A percentile compares a stretch with the other conserved stretches of the same genome.
phyloP scores from a whole-genome alignment of 2,113 vertebrate species.

The Aythya baeri region DNA sequence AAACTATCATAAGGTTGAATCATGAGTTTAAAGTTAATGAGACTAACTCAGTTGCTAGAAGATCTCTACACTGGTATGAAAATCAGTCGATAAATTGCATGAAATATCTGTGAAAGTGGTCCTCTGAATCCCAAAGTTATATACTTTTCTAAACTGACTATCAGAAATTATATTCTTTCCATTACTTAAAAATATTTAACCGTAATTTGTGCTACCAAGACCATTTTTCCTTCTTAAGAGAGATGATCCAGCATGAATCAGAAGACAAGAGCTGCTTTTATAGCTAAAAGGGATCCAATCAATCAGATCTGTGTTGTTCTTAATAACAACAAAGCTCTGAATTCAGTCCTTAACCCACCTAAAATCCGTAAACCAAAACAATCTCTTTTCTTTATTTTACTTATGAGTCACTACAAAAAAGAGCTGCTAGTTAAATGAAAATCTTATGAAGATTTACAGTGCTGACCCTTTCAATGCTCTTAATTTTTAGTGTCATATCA shows the following conservation, averaged over 20 bases:
- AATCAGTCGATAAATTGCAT: background rate
- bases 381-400: background rate
- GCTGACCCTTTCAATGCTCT: conserved; percentile 5
- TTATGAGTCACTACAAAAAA: background rate
- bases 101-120: conserved; percentile 14
- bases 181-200: conserved; percentile 21
- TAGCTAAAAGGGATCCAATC: background rate
- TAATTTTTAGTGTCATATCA: background rate
- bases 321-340: background rate
- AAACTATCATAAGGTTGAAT: conserved; percentile 33
- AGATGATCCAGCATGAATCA: background rate
- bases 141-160: background rate
- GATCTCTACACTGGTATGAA: background rate
- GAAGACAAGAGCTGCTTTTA: background rate
- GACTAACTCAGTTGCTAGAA: background rate
- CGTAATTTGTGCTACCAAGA: background rate
- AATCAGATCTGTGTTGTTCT: background rate
- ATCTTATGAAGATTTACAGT: background rate
- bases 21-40: conserved; percentile 41
- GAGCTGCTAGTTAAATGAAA: conserved; percentile 12
- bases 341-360: background rate
- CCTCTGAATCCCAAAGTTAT: conserved; percentile 23
- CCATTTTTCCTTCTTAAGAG: background rate
- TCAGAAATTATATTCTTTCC: background rate
- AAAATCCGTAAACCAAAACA: background rate